A percentile compares a stretch with the other conserved stretches of the same genome.
phyloP scores from a whole-genome alignment of 2,797 vertebrate species.

The Tadarida brasiliensis region DNA sequence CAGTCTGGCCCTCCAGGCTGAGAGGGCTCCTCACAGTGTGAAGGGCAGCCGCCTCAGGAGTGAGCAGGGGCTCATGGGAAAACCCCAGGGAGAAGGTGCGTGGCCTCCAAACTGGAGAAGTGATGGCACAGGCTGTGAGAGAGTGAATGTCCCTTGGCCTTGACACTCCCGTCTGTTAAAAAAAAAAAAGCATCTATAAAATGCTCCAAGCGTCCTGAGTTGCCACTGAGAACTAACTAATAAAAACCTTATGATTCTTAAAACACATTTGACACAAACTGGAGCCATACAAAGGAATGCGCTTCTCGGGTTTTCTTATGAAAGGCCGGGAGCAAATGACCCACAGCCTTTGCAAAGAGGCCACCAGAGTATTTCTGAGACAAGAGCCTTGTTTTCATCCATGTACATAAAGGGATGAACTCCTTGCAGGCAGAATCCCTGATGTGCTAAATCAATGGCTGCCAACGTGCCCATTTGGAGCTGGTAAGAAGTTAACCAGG shows the following conservation, averaged over 20 bases:
- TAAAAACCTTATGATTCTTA: slow-evolving; percentile 19
- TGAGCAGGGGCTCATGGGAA: background rate
- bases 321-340: slow-evolving; percentile 12
- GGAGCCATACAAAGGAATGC: slow-evolving; percentile 11
- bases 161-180: background rate
- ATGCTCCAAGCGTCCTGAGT: background rate
- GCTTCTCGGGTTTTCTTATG: slow-evolving; percentile 49
- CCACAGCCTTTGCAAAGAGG: slow-evolving; percentile 55
- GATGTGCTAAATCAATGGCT: slow-evolving; percentile 50
- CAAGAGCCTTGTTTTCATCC: slow-evolving; percentile 68
- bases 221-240: background rate
- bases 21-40: background rate
- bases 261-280: slow-evolving; percentile 1
- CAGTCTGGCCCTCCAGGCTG: fast-evolving
- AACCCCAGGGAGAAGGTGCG: background rate
- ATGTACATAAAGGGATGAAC: background rate
- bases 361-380: slow-evolving; percentile 55
- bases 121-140: background rate
- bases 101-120: background rate
- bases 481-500: slow-evolving; percentile 11
- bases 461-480: background rate
- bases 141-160: background rate
- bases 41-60: background rate
- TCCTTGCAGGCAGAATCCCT: slow-evolving; percentile 64
- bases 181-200: background rate